Base-by-base conservation (phyloP, 2,888 invertebrate genomes). In the Chaetogeoica ovagalla region DNA sequence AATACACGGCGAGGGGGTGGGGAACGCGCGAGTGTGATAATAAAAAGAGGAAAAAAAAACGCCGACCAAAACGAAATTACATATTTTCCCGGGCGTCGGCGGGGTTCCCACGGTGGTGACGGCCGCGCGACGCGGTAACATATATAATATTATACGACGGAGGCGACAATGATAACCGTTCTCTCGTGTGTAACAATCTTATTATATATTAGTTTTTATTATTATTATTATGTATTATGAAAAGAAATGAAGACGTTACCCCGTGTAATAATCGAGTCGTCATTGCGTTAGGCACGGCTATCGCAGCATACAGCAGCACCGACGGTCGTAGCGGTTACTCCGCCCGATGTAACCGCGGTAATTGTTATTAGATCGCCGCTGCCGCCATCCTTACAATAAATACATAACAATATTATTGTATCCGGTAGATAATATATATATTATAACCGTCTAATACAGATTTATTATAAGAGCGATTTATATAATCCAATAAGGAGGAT, bases 251-350 rank as follows among this genome's bases (percentile, higher is more conserved):
- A 69, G 70, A 70, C 63, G 79, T 70, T 79, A 70, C 63, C 63
- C 63, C 79, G 79, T 79, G 71, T 79, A 79, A 79, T 79, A 79
- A 79, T 79, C 79, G 63, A 70, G 71, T 57, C 79, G 57, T 79
- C 79, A 71, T 71, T 63, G 39, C 77, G 62, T 77, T 77, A 77
- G 69, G 55, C 37, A 76, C 59, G 75, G 75, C 43, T 48, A 62
- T 70, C 48, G 57, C 7, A 30, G 30, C 30, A n/a, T n/a, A 37
- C 13, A 7, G 62, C 4, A 13, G 15, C 23, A 2, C 52, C 15
- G 23, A 5, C 23, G 30, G 69, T 69, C 37, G 39, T 39, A 43
- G 15, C 60, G 60, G 60, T 30, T 11, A n/a, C 19, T 52, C 55
- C 76, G 68, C 76, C 76, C n/a, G 30, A 2, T 4, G 19, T 65